Base-by-base conservation (phyloP, 2,113 vertebrate species). In the Salvelinus alpinus region DNA sequence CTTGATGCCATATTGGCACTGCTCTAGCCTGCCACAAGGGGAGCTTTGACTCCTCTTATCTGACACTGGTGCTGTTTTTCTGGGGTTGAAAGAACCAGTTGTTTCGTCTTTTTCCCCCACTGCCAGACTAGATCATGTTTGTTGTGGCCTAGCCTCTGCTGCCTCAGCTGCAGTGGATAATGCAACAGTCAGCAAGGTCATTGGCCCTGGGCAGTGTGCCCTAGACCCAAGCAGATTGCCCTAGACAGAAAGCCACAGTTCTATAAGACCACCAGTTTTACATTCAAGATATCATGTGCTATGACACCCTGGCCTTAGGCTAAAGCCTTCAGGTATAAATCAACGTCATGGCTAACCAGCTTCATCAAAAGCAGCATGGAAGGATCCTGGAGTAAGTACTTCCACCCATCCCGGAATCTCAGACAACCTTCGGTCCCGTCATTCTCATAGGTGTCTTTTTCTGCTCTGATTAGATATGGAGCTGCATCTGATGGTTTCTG, bases 121-220 rank as follows among this genome's bases (percentile, higher is more conserved):
- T 68, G 66, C 66, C 66, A 68, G 18, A 27, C 66, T 34, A 34
- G 66, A 68, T 68, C 66, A 68, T 68, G 14, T 38, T 68, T 68
- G 66, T 68, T 68, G 31, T 68, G 66, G 20, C 31, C 31, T n/a
- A 68, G 66, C 31, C 66, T 27, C 66, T 68, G 66, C 66, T 68
- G 66, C 29, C 18, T 68, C 66, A 68, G 31, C 66, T 34, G 16
- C 29, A 38, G 16, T 34, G 31, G 66, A 13, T 34, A 68, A 31
- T 68, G 4, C 66, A 34, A 29, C 66, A 68, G 66, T 68, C 66
- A 68, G 66, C 66, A 68, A 68, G 31, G 66, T 68, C 66, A 68
- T 20, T 29, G 29, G 31, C 29, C 31, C 31, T 5, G 8, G 29
- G 31, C 25, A 34, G 38, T 11, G 38, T 44, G 38, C 38, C 38